Base-by-base conservation (phyloP, 2,113 vertebrate species). In the Neopipo cinnamomea region DNA sequence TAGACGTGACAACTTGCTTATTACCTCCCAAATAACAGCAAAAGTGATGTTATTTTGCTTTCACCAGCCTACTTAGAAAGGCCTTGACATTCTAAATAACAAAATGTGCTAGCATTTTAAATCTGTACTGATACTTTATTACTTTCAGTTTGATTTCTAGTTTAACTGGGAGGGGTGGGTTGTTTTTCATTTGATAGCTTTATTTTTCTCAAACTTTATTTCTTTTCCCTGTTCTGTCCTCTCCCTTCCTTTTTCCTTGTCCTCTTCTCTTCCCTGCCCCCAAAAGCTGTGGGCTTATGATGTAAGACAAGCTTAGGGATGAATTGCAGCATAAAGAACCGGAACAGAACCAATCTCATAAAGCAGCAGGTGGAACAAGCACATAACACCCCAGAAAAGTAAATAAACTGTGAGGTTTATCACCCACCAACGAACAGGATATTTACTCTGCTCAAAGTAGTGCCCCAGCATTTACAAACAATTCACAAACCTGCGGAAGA, bases 11-110 rank as follows among this genome's bases (percentile, higher is more conserved):
- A 81, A 50, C 66, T 77, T 74, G 71, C 67, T 83, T 73, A 88
- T 94, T 86, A 88, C 41, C 22, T 95, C 73, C 65, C 63, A 92
- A 91, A 72, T 67, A 94, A 94, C 75, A 12, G 31, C 47, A 67
- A 63, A 93, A 88, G 17, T 14, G 24, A 42, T 68, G 33, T 95
- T 91, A 71, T 92, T 94, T 44, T 76, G 39, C 46, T 74, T 76
- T 84, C 46, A 85, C 28, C 35, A 28, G 15, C 15, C 39, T 85
- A 41, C 83, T 95, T 77, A 72, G 62, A 87, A 91, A 85, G 44
- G 55, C 50, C 55, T 88, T 80, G 55, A 85, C 80, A 88, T 80
- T 74, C 55, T 33, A 74, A 70, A 65, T 33, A 91, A 87, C 37
- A 81, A 47, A 49, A 76, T 25, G 24, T 28, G 39, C 39, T 67